These are phyloP conservation scores for Tipula confusa DNA, from an alignment of 2,888 invertebrate genomes.

Conservation along the genomic window DNA sequence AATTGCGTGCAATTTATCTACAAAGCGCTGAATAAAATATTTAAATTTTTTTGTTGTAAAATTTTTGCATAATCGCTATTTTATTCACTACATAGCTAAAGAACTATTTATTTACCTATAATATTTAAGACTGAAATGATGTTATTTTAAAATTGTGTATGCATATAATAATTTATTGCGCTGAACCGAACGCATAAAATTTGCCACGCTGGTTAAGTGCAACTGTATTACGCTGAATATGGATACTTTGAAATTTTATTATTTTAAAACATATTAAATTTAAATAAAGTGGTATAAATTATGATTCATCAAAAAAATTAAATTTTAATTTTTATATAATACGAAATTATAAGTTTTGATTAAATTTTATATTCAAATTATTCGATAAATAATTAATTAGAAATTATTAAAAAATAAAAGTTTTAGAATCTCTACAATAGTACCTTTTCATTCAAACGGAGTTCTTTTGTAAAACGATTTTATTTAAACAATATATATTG, in stretches of 20 bases:
- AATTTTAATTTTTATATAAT: background rate
- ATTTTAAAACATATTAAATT: background rate
- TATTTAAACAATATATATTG: background rate
- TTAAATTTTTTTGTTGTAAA: background rate
- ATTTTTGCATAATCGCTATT: too few species aligned
- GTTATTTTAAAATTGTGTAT: too few species aligned
- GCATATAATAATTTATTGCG: too few species aligned
- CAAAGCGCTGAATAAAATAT: background rate
- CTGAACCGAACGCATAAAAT: background rate
- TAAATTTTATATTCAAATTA: background rate
- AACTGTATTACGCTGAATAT: conserved; percentile 30
- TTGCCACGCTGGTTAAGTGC: conserved; percentile 28
- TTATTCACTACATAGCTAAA: too few species aligned
- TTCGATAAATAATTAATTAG: background rate
- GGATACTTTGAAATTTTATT: background rate
- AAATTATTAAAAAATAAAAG: background rate
- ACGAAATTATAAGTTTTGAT: background rate
- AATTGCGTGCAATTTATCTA: background rate
- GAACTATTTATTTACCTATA: too few species aligned
- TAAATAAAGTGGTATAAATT: background rate
- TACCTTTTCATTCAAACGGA: background rate
- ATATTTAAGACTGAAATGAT: too few species aligned
- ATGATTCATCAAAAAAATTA: background rate
- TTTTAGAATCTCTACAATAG: background rate
- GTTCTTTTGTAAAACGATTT: background rate